These are phyloP conservation scores for Chionomys nivalis DNA, from an alignment of 2,113 vertebrate species.

Conservation along the genomic window DNA sequence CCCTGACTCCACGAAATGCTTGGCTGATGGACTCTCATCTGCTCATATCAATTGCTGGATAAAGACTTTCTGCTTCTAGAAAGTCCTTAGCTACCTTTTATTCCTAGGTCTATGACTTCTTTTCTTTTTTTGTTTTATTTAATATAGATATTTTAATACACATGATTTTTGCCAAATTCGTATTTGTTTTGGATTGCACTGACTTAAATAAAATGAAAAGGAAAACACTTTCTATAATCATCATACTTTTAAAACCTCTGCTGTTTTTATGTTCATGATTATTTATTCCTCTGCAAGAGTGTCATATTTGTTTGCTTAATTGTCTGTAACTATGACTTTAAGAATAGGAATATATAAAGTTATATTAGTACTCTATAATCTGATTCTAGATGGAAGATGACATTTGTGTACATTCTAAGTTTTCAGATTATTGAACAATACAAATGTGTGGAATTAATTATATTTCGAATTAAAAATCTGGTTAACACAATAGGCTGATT, in stretches of 20 bases:
- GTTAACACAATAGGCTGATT: neutral
- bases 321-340: neutral
- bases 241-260: neutral
- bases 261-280: neutral
- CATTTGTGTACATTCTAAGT: neutral
- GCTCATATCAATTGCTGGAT: neutral
- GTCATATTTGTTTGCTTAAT: neutral
- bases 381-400: neutral
- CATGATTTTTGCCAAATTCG: neutral
- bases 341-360: neutral
- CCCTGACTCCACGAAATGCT: neutral
- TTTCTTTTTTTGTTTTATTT: neutral
- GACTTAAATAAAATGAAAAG: neutral
- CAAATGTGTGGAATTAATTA: neutral
- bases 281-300: neutral
- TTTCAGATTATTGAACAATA: neutral
- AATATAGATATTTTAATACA: neutral
- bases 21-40: neutral
- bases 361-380: neutral
- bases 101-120: neutral
- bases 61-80: neutral
- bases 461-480: neutral
- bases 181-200: neutral
- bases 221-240: too few relatives aligned
- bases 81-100: neutral